Conservation (phyloP, 2,888 invertebrate genomes). For the Lasioglossum morio region DNA sequence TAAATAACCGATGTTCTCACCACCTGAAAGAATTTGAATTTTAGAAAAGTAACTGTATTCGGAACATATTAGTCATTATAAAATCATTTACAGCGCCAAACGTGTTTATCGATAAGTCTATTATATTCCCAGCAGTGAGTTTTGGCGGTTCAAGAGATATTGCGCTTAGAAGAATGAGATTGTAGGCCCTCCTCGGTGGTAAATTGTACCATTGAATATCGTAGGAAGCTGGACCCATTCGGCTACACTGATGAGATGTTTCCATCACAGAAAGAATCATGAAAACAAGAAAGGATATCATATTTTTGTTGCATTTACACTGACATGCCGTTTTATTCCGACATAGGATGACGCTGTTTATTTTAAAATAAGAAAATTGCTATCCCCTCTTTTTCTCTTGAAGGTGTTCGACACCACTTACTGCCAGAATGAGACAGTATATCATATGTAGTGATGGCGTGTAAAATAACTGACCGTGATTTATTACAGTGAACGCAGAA, state of each 20-base stretch:
- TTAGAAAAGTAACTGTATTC: no score
- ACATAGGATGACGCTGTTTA: no score
- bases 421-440: no score
- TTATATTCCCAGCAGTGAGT: constrained; percentile 75
- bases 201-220: constrained; percentile 65
- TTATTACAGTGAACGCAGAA: no score
- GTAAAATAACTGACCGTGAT: no score
- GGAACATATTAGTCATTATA: neutral
- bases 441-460: no score
- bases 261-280: neutral
- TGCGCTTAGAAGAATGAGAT: constrained; percentile 67
- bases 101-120: constrained; percentile 69
- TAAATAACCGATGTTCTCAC: constrained; percentile 4
- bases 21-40: neutral
- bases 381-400: no score
- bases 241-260: neutral
- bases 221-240: constrained; percentile 43
- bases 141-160: constrained; percentile 68
- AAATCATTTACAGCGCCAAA: constrained; percentile 51
- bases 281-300: neutral
- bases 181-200: constrained; percentile 46
- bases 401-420: no score
- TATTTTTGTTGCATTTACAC: neutral
- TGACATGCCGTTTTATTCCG: neutral
- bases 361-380: no score